Base-by-base conservation (phyloP, 2,888 invertebrate genomes). In the Nycteola revayana region DNA sequence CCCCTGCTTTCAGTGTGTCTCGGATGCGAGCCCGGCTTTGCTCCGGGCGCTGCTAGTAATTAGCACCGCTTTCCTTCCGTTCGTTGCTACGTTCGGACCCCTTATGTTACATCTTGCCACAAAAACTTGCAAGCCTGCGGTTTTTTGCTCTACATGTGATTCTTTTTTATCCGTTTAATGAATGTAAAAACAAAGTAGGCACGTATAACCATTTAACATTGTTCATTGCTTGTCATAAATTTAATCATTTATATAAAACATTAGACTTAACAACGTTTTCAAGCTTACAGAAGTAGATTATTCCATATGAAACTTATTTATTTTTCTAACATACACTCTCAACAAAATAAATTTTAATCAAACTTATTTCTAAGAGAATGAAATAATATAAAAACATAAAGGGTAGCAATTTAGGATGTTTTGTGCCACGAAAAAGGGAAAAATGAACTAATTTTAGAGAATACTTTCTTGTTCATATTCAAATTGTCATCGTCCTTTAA, bases 401-500 rank as follows among this genome's bases (percentile, higher is more conserved):
- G 35, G 40, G 44, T 49, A 21, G 7, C 38, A 28, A 56, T 64
- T 61, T 58, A 57, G 55, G 52, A 55, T 39, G 43, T 28, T 53
- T 51, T 57, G 46, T 43, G 33, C 41, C 31, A 35, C 40, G 54
- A 53, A 56, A 50, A 46, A 36, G 53, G 62, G 59, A 69, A 72
- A 75, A 75, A 67, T 64, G n/a, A 55, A 78, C 68, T 73, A 73
- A 83, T 81, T 78, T 78, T 62, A 70, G 59, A 67, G 72, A 69
- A 76, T 64, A 71, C 76, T 73, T 74, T 75, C 70, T 75, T 78
- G 74, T 77, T 80, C 82, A 81, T 83, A 84, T 82, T 84, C 81
- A 85, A 86, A 85, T 86, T 78, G 87, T 83, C 85, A 82, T 84
- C 80, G 81, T 74, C 71, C 74, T 81, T 79, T 81, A 83, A 87